Conservation (phyloP, 2,888 invertebrate genomes). For the Mellilla xanthometata region DNA sequence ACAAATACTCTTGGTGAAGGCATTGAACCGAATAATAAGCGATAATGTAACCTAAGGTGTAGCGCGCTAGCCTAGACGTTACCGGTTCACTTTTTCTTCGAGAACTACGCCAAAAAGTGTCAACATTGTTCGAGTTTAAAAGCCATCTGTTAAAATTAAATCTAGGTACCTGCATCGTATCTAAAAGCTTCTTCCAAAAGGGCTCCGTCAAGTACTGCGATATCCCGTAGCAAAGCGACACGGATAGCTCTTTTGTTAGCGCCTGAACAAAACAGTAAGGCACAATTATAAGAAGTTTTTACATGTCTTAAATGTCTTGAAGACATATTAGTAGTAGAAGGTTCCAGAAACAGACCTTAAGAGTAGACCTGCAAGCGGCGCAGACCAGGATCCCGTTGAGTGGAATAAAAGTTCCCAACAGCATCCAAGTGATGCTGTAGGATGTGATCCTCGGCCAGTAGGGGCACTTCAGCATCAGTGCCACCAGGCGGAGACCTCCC, state of each 20-base stretch:
- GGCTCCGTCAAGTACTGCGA: constrained; percentile 80
- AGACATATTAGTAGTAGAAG: too few relatives aligned
- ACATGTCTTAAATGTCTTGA: too few relatives aligned
- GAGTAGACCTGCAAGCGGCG: constrained; percentile 60
- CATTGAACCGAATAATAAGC: too few relatives aligned
- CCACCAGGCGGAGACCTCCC: constrained; percentile 61
- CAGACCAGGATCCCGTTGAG: constrained; percentile 66
- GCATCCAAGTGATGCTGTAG: constrained; percentile 56
- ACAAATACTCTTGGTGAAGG: too few relatives aligned
- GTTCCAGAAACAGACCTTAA: too few relatives aligned
- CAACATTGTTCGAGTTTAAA: too few relatives aligned
- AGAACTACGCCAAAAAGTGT: too few relatives aligned
- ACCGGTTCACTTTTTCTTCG: too few relatives aligned
- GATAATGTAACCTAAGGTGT: too few relatives aligned
- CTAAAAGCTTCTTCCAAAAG: constrained; percentile 80
- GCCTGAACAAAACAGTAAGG: constrained; percentile 60
- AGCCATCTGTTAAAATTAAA: too few relatives aligned
- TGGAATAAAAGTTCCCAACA: constrained; percentile 56
- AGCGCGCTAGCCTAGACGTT: too few relatives aligned
- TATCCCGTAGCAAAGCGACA: constrained; percentile 80
- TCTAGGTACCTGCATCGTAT: constrained; percentile 79
- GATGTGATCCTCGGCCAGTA: constrained; percentile 56
- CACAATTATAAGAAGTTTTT: too few relatives aligned
- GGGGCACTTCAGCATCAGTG: constrained; percentile 57
- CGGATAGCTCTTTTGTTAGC: constrained; percentile 68